Evolutionary conservation across 2,888 invertebrate genomes (phyloP), one percentile per base, ranked within the genome.

Genomic region (Eupithecia dodoneata): DNA sequence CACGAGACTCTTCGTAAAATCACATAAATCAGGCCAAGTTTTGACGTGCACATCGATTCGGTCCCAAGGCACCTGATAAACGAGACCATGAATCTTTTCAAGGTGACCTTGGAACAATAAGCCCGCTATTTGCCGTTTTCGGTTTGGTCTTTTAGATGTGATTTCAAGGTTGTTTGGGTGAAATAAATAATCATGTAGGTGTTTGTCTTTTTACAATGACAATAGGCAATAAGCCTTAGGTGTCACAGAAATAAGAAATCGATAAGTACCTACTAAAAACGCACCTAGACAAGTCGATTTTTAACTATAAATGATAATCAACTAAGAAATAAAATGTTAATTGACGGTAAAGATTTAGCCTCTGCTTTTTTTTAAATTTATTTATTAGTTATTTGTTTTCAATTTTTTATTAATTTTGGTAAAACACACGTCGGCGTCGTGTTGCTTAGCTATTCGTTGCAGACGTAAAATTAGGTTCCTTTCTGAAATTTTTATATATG

Each of bases 1-100:
- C 42, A 44, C 5, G 45, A 74, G 66, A 59, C 44, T 49, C 74
- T 55, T 15, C 70, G 72, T 59, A 74, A 79, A 77, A 74, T 70
- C 73, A 70, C 77, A 74, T 79, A 76, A 75, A 77, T 75, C 73
- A 73, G 55, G 47, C 13, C 59, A 75, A 75, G 73, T 76, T 74
- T 49, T 79, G 69, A 72, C 67, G 59, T 75, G 15, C 45, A 70
- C 69, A 76, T 75, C 73, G 74, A 78, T 76, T 75, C 15, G 72
- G 74, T 63, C 75, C 74, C 55, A 70, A 74, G 70, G 70, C 13
- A 18, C 47, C 76, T 72, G 69, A 70, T 76, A 76, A 76, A 65
- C 49, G 30, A 69, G 69, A 69, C 42, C 42, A 42, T 45, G 67
- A 70, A 67, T 49, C 72, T 49, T 42, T 44, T 70, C 69, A 73